Conservation (phyloP, 2,797 vertebrate genomes). For the Bradypodion ventrale region DNA sequence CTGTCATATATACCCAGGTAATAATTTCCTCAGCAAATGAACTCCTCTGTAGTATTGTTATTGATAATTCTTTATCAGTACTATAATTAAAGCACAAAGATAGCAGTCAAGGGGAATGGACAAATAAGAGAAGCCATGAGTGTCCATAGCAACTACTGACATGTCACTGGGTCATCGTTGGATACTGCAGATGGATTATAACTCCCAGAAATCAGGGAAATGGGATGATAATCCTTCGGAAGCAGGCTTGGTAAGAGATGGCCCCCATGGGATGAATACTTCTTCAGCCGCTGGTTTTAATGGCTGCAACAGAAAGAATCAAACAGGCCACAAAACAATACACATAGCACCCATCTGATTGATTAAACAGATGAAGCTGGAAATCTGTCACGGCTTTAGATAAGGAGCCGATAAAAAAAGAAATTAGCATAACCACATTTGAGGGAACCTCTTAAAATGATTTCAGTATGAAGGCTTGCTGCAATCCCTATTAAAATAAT, state of each 20-base stretch:
- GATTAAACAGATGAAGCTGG: constrained; percentile 58
- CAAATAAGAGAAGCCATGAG: too few species aligned
- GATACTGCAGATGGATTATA: too few species aligned
- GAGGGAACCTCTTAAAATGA: constrained; percentile 43
- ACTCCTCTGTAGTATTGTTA: too few species aligned
- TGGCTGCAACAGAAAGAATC: background rate
- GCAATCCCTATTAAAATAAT: constrained; percentile 42
- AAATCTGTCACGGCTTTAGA: constrained; percentile 54
- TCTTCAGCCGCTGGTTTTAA: background rate
- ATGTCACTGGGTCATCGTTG: too few species aligned
- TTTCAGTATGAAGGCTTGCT: constrained; percentile 37
- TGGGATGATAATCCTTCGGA: background rate
- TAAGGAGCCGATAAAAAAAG: background rate
- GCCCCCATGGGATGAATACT: background rate
- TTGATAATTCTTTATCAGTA: too few species aligned
- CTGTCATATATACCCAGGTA: too few species aligned
- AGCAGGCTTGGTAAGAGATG: too few species aligned
- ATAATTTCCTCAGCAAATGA: too few species aligned
- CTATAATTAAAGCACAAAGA: too few species aligned
- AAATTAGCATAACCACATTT: constrained; percentile 7
- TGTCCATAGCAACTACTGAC: too few species aligned
- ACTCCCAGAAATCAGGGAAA: too few species aligned
- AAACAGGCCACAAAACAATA: background rate
- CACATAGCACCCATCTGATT: constrained; percentile 50
- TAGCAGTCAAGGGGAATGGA: too few species aligned